A percentile compares a stretch with the other conserved stretches of the same genome.
phyloP scores from a whole-genome alignment of 2,113 vertebrate genomes.

The Promerops cafer region DNA sequence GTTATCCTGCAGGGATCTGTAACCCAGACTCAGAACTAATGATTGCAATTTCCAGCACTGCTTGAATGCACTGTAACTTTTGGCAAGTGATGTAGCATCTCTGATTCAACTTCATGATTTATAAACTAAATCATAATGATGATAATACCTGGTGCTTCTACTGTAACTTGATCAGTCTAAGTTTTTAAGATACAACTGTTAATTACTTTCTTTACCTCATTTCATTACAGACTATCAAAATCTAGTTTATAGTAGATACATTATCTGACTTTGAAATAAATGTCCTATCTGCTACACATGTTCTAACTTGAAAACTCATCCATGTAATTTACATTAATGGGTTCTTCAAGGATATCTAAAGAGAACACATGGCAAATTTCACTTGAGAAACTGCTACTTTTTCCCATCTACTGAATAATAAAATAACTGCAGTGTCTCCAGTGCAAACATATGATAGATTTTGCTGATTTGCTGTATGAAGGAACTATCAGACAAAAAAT shows the following conservation, averaged over 20 bases:
- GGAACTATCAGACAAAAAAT: background rate
- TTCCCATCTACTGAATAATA: background rate
- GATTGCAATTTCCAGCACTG: background rate
- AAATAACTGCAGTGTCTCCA: background rate
- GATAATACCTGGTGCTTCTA: background rate
- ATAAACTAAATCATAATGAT: background rate
- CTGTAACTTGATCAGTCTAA: background rate
- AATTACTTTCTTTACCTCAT: background rate
- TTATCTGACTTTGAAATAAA: background rate
- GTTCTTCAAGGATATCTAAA: background rate
- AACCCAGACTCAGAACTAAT: background rate
- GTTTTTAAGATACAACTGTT: background rate
- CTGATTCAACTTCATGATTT: background rate
- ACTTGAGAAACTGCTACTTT: background rate
- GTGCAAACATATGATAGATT: background rate
- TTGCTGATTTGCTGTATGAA: background rate
- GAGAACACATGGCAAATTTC: background rate
- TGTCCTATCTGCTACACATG: background rate
- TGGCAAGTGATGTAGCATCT: background rate
- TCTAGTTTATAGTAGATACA: background rate
- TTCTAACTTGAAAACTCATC: background rate
- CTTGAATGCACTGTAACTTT: background rate
- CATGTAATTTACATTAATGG: background rate
- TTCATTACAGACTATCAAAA: background rate
- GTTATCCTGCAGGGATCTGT: background rate